These are phyloP conservation scores for Rhynchomys soricoides DNA, from an alignment of 2,113 vertebrate species.

Conservation along the genomic window DNA sequence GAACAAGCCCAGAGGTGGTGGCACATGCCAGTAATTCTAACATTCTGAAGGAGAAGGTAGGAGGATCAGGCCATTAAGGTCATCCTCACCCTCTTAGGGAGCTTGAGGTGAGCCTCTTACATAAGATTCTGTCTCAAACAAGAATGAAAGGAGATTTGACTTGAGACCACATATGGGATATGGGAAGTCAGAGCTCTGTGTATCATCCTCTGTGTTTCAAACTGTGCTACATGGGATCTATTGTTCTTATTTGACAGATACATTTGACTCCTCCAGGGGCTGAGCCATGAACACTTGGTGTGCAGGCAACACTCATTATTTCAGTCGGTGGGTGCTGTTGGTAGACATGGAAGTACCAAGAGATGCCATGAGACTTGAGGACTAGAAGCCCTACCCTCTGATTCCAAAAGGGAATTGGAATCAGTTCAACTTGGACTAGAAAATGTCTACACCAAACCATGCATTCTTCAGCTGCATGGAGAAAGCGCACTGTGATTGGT, in stretches of 20 bases:
- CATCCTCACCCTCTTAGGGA: neutral
- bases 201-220: neutral
- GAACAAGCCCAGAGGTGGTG: neutral
- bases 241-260: no score
- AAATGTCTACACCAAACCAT: neutral
- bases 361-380: rapidly evolving
- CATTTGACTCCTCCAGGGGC: neutral
- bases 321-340: rapidly evolving
- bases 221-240: no score
- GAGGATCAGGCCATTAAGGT: neutral
- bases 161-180: neutral
- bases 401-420: rapidly evolving
- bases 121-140: neutral
- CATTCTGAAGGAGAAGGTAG: neutral
- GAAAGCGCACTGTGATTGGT: neutral
- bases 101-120: neutral
- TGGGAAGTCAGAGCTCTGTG: neutral
- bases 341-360: no score
- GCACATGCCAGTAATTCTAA: neutral
- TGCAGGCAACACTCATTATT: no score
- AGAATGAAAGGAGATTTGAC: neutral
- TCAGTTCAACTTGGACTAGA: neutral
- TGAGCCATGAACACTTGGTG: rapidly evolving
- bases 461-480: neutral
- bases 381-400: neutral